These are phyloP conservation scores for Pantelozetes paolii DNA, from an alignment of 2,888 invertebrate species.

Conservation along the genomic window DNA sequence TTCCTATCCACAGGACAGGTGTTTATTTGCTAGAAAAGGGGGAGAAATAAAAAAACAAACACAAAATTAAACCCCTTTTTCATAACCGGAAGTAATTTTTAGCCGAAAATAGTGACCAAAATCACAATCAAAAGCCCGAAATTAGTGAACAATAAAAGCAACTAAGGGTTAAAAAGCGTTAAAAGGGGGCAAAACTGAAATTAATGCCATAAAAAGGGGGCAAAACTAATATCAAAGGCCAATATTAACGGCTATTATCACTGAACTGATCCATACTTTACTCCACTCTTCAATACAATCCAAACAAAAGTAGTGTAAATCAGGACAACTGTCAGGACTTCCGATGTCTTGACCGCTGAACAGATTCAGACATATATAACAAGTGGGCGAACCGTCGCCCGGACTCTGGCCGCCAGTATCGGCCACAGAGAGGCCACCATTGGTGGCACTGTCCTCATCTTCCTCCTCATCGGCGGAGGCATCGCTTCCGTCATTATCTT, in stretches of 20 bases:
- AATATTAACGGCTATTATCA: neutral
- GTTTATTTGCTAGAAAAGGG: slow-evolving; percentile 66
- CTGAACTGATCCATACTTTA: slow-evolving; percentile 57
- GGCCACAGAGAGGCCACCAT: neutral
- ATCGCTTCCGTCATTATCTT: neutral
- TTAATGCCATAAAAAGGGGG: neutral
- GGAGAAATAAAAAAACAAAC: slow-evolving; percentile 14
- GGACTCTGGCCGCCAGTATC: neutral
- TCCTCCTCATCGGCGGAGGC: slow-evolving; percentile 2
- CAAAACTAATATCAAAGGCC: neutral
- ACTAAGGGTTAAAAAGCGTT: slow-evolving; percentile 22
- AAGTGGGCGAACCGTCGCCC: slow-evolving; percentile 23
- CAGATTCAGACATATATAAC: slow-evolving; percentile 38
- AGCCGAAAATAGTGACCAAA: too few species aligned
- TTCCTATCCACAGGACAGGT: slow-evolving; percentile 89
- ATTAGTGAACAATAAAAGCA: neutral
- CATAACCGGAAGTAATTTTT: too few species aligned
- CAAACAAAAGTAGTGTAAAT: slow-evolving; percentile 72
- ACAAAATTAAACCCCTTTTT: too few species aligned
- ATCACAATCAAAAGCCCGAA: too few species aligned
- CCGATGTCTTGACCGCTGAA: slow-evolving; percentile 68
- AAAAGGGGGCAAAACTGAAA: slow-evolving; percentile 1
- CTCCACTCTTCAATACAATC: slow-evolving; percentile 90
- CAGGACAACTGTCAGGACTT: slow-evolving; percentile 75
- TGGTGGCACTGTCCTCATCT: neutral